Evolutionary conservation across 2,113 vertebrate species (phyloP).

Genomic region (Crotalus tigris): DNA sequence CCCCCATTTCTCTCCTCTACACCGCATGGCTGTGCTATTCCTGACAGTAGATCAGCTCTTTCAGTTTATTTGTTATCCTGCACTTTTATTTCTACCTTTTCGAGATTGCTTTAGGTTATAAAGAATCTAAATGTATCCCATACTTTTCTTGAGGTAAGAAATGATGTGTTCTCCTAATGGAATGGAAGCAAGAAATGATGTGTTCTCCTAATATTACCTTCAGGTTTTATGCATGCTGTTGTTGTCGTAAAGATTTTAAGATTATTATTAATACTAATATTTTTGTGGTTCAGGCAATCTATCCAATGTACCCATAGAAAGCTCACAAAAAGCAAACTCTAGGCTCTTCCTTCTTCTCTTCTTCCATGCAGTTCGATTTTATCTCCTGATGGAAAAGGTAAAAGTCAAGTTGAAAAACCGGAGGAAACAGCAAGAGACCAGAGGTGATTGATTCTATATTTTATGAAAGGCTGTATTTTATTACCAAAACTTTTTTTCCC

Average conservation of each 20-base stretch:
- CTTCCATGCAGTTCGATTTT: not conserved
- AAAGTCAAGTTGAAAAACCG: not conserved
- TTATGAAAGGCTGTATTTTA: no score
- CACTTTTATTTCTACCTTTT: not conserved
- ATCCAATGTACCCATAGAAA: not conserved
- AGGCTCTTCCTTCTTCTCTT: not conserved
- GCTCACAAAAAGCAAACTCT: not conserved
- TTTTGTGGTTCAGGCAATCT: not conserved
- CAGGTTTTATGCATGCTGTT: not conserved
- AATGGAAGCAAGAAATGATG: not conserved
- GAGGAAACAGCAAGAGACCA: not conserved
- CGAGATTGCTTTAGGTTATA: not conserved
- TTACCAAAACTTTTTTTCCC: not conserved
- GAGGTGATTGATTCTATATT: not conserved
- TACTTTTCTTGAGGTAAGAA: not conserved
- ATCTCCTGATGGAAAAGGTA: not conserved
- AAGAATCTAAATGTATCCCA: not conserved
- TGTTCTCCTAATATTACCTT: not conserved
- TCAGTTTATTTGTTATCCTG: not conserved
- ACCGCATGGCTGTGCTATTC: not conserved
- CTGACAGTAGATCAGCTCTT: conserved; percentile 3
- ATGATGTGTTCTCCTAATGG: not conserved
- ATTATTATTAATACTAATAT: not conserved
- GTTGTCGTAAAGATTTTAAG: not conserved
- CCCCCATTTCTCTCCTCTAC: not conserved